These are phyloP conservation scores for Tragelaphus strepsiceros DNA, from an alignment of 2,113 vertebrate species.

Conservation along the genomic window DNA sequence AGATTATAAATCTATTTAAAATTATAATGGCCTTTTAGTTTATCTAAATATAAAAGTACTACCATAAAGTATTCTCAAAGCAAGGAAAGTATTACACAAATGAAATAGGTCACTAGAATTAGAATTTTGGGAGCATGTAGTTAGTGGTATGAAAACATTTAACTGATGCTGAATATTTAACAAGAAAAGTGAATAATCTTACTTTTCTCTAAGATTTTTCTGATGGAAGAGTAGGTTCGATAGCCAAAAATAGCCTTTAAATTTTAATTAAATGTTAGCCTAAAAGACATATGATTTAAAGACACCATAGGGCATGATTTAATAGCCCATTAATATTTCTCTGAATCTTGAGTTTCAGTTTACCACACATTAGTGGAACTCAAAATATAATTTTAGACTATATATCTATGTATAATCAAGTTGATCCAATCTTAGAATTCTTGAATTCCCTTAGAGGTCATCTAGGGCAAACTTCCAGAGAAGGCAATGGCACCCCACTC, in stretches of 20 bases:
- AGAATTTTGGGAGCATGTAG: neutral
- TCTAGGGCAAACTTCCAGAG: no score
- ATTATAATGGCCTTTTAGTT: constrained; percentile 1
- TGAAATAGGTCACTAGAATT: constrained; percentile 17
- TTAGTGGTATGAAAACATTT: neutral
- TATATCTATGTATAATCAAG: neutral
- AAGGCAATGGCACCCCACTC: no score
- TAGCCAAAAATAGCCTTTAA: constrained; percentile 24
- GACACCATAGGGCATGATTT: constrained; percentile 18
- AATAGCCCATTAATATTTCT: neutral
- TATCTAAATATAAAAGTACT: constrained; percentile 37
- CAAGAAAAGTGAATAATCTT: constrained; percentile 20
- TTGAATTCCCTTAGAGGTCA: neutral
- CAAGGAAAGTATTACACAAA: constrained; percentile 35
- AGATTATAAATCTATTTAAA: constrained; percentile 23
- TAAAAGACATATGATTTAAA: constrained; percentile 4
- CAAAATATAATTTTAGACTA: neutral
- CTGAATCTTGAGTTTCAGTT: neutral
- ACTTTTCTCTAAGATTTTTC: neutral
- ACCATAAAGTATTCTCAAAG: constrained; percentile 12
- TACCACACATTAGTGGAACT: neutral
- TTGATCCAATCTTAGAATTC: neutral
- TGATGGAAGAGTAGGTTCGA: neutral
- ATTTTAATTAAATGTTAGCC: constrained; percentile 49
- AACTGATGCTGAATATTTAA: constrained; percentile 22